A percentile compares a stretch with the other conserved stretches of the same genome.
Evolutionary conservation across 2,113 vertebrate species (phyloP).

Genomic region (Tinamus guttatus): DNA sequence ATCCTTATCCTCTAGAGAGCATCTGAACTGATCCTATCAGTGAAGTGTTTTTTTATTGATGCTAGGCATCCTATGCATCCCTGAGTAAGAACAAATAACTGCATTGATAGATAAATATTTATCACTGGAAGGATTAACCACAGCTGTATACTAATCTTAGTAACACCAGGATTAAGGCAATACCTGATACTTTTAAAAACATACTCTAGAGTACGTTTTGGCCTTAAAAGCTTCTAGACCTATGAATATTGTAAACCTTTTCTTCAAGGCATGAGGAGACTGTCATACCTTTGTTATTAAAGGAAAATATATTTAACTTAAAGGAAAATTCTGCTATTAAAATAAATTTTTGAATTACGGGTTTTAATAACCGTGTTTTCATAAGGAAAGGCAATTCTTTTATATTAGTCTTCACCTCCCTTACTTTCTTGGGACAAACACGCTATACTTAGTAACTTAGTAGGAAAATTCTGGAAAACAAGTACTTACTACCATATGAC

Average conservation of each 20-base stretch:
- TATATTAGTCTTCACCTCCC: background rate
- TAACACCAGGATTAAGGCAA: slow-evolving; percentile 12
- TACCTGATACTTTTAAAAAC: background rate
- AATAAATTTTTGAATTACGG: background rate
- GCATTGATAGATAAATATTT: slow-evolving; percentile 8
- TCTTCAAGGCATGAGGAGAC: background rate
- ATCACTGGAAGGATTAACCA: background rate
- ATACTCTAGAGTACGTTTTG: background rate
- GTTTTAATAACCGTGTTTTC: background rate
- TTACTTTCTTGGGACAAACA: background rate
- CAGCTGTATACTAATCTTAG: slow-evolving; percentile 3
- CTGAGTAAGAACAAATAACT: slow-evolving; percentile 3
- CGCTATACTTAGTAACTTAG: background rate
- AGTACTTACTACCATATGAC: background rate
- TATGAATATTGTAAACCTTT: background rate
- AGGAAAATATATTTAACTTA: no score
- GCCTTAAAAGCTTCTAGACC: background rate
- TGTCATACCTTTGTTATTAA: background rate
- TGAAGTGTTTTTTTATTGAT: background rate
- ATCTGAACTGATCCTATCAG: slow-evolving; percentile 8
- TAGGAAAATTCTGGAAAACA: background rate
- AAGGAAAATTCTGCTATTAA: no score
- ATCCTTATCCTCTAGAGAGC: background rate
- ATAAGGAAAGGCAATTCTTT: background rate
- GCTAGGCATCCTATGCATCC: background rate